Conservation (phyloP, 1,140 invertebrate species). For the Caenorhabditis latens region DNA sequence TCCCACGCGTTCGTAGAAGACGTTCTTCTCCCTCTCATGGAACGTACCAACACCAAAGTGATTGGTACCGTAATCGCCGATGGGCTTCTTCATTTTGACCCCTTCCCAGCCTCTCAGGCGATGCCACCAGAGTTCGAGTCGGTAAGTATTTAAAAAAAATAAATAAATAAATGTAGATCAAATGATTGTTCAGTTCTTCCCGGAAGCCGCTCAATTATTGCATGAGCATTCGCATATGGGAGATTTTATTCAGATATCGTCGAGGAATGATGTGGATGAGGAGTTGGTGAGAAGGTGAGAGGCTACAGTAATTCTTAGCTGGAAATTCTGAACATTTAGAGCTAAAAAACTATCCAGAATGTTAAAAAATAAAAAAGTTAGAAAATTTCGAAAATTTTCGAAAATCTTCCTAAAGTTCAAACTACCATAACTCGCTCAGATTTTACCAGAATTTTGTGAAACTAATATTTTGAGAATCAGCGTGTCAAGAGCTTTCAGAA, state of each 20-base stretch:
- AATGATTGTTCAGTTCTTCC: constrained; percentile 57
- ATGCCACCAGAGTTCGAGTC: constrained; percentile 55
- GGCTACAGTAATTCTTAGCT: no score
- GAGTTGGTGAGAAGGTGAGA: constrained; percentile 42
- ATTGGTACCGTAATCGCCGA: constrained; percentile 52
- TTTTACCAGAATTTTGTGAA: no score
- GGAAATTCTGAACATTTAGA: no score
- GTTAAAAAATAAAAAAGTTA: no score
- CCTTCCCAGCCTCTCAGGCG: constrained; percentile 52
- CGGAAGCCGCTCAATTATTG: constrained; percentile 51
- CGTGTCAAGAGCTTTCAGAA: no score
- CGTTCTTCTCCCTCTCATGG: constrained; percentile 57
- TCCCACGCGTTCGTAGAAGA: constrained; percentile 62
- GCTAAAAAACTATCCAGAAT: no score
- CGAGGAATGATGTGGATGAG: constrained; percentile 33
- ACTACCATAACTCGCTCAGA: no score
- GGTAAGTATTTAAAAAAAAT: constrained; percentile 9
- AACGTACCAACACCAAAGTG: constrained; percentile 39
- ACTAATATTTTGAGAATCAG: no score
- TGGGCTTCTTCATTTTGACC: constrained; percentile 59
- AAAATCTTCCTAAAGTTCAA: no score
- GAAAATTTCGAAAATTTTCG: no score
- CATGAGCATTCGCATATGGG: constrained; percentile 61
- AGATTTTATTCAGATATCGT: constrained; percentile 59
- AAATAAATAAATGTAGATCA: neutral